phyloP scores from a whole-genome alignment of 2,888 invertebrate species.

The Eupithecia tripunctaria region DNA sequence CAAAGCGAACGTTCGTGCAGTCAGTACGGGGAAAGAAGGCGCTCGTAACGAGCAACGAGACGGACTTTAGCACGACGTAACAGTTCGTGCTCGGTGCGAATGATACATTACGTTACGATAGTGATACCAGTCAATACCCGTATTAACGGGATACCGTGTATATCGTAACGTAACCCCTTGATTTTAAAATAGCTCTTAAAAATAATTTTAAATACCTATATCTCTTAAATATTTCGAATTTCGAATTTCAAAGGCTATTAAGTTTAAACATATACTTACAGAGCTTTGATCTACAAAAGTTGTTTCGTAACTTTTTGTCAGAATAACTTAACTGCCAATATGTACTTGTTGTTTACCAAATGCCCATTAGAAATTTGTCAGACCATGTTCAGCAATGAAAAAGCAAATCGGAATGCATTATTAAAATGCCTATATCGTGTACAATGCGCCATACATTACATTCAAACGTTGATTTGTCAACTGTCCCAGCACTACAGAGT shows the following conservation, averaged over 20 bases:
- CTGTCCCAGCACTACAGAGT: background rate
- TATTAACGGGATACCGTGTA: no score
- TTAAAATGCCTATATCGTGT: conserved; percentile 38
- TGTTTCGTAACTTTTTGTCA: background rate
- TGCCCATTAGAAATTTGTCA: conserved; percentile 35
- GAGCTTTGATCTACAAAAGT: conserved; percentile 4
- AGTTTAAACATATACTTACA: background rate
- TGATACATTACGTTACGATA: no score
- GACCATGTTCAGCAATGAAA: conserved; percentile 21
- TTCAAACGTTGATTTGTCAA: conserved; percentile 35
- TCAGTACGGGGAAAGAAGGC: no score
- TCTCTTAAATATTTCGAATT: no score
- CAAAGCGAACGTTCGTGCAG: no score
- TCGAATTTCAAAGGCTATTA: background rate
- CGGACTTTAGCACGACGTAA: no score
- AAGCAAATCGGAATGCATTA: conserved; percentile 35
- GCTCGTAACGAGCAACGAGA: no score
- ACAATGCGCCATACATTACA: conserved; percentile 36
- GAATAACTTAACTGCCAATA: background rate
- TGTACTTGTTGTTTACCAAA: background rate
- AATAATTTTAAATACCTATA: no score
- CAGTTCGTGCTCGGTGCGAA: no score
- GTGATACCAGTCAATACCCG: no score
- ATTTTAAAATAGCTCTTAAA: no score
- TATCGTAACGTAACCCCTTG: no score